phyloP scores from a whole-genome alignment of 2,888 invertebrate species.

The Thecocarcelia acutangulata region DNA sequence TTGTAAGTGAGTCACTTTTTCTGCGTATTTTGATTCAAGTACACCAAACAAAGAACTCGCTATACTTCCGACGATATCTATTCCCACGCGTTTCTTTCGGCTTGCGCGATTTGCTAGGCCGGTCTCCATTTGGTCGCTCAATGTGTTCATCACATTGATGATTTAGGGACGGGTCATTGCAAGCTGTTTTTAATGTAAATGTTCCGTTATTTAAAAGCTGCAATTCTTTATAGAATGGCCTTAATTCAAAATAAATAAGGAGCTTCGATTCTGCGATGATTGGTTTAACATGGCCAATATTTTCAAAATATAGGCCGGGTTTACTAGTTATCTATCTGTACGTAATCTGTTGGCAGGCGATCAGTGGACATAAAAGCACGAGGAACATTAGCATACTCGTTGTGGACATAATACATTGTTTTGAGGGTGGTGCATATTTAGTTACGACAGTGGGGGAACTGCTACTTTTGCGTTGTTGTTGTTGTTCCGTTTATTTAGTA shows the following conservation, averaged over 20 bases:
- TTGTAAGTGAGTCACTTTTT: neutral
- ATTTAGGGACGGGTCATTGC: neutral
- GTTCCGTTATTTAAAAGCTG: neutral
- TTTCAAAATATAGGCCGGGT: no score
- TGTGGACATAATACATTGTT: no score
- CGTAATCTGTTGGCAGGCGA: neutral
- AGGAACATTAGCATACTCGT: no score
- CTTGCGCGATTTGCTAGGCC: neutral
- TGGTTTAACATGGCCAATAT: conserved; percentile 3
- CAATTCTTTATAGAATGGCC: neutral
- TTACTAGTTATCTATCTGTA: neutral
- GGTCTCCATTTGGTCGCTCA: neutral
- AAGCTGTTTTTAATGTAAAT: neutral
- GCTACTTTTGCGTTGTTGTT: no score
- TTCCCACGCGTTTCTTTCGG: neutral
- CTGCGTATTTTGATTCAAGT: neutral
- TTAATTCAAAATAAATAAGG: neutral
- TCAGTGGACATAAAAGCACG: neutral
- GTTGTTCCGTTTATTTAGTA: neutral
- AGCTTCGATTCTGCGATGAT: neutral
- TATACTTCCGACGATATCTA: conserved; percentile 8
- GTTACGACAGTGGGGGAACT: neutral
- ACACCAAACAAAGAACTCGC: conserved; percentile 7
- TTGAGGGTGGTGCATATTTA: no score
- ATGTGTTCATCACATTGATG: no score